Evolutionary conservation across 2,888 invertebrate species (phyloP), one percentile per base, ranked within the genome.

Genomic region (Lampropteryx suffumata): DNA sequence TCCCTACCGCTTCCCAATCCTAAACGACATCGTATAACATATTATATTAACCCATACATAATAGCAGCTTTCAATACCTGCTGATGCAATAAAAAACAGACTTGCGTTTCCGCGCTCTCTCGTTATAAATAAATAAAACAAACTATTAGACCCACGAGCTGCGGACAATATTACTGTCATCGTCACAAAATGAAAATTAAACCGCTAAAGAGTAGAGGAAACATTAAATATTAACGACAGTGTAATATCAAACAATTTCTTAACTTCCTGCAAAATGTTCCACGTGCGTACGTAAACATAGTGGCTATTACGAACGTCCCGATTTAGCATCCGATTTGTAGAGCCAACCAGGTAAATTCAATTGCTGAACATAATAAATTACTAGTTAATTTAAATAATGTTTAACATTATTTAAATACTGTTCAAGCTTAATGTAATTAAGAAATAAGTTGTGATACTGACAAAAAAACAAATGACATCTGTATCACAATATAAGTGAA

Each of bases 191-290:
- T 54, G 36, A 51, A 40, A 46, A 46, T 37, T 27, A 48, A 29
- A 45, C 34, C 43, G 50, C 50, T 48, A 30, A 48, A 41, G 28
- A 50, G 29, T 11, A 30, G 36, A 48, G 57, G 55, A 58, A 47
- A 58, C 37, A 55, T 55, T 52, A 55, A 58, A 58, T 30, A 41
- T 35, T 48, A 41, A 41, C 36, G 41, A 52, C 55, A 49, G 43
- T 39, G 42, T 50, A 44, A 35, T 39, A 30, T 14, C n/a, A 29
- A 40, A 48, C 39, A 50, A 29, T 35, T 26, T 17, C 10, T 24
- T 48, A 27, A 50, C 46, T 52, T 52, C 56, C 56, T 47, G 43
- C 21, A 26, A 12, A 29, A 17, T 36, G 24, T 27, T 27, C 13
- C 55, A 52, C 50, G 58, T 47, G 46, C 32, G 4, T 27, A 12